Percentiles rank a stretch among this genome's conserved stretches.
Evolutionary conservation across 53 echinoderm and acorn worm genomes (phyloP).

Genomic region (Holothuria scabra): DNA sequence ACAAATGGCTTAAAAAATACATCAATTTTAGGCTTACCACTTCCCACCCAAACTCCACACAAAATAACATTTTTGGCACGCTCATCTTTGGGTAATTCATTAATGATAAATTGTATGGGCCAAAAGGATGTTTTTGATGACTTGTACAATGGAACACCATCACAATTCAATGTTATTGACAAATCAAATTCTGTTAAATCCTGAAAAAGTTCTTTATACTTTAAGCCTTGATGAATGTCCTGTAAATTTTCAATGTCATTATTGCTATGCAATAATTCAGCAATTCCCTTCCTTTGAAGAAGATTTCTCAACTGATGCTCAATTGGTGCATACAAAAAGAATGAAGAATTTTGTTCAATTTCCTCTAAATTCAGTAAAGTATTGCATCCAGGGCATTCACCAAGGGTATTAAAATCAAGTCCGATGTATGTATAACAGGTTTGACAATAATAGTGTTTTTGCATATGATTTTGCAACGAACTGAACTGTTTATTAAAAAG

Average conservation of each 20-base stretch:
- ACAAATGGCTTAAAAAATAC: slow-evolving; percentile 59
- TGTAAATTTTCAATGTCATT: too few relatives aligned
- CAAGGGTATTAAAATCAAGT: not conserved
- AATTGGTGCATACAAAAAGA: slow-evolving; percentile 6
- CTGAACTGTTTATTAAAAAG: slow-evolving; percentile 2
- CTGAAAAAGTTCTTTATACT: slow-evolving; percentile 6
- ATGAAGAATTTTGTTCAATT: not conserved
- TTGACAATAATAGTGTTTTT: slow-evolving; percentile 33
- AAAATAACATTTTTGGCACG: slow-evolving; percentile 50
- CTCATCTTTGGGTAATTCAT: slow-evolving; percentile 58
- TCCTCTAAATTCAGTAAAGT: slow-evolving; percentile 5
- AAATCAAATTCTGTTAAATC: slow-evolving; percentile 26
- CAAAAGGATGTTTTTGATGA: slow-evolving; percentile 64
- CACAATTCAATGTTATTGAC: slow-evolving; percentile 53
- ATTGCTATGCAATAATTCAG: not conserved
- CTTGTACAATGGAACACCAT: slow-evolving; percentile 69
- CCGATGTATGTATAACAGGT: slow-evolving; percentile 14
- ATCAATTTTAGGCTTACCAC: slow-evolving; percentile 49
- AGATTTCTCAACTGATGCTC: slow-evolving; percentile 28
- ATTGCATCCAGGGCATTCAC: not conserved
- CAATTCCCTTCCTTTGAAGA: not conserved
- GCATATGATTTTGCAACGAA: not conserved
- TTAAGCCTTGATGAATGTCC: slow-evolving; percentile 14
- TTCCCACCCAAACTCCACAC: slow-evolving; percentile 61
- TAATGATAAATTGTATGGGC: slow-evolving; percentile 57